Evolutionary conservation across 2,888 invertebrate species (phyloP), one percentile per base, ranked within the genome.

Genomic region (Drosophila tripunctata): DNA sequence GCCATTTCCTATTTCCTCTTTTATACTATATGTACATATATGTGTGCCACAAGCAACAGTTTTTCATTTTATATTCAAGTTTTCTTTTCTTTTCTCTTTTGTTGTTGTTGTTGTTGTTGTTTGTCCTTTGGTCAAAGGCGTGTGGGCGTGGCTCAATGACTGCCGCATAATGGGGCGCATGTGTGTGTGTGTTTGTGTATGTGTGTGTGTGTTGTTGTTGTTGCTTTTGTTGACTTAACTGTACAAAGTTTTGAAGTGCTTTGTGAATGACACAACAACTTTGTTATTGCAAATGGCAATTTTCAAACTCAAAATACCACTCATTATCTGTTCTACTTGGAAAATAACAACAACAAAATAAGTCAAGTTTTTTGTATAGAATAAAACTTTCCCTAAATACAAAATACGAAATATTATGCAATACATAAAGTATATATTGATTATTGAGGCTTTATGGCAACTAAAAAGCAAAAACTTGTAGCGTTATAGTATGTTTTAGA

Each of bases 121-220:
- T 56, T 72, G 72, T 72, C 55, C 72, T 48, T 68, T 74, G 72
- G 69, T 74, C 72, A 74, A 58, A 64, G 68, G 56, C 50, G 36
- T 51, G 43, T 55, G 56, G 66, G 72, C 52, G 66, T 71, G 61
- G 47, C 40, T 27, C 27, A 19, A 12, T 21, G 12, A 8, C 19
- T 21, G 38, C 7, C 38, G 12, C 54, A 52, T 36, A 60, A 40
- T 57, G 40, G 27, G 47, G n/a, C 40, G 10, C 56, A 41, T 48
- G 40, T 52, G 52, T 52, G 38, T 8, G 19, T 4, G 8, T 14
- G 14, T 15, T 22, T 8, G 24, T 2, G 10, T 27, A 8, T 24
- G 27, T 14, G n/a, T 10, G 35, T 0, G 19, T 2, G 21, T 30
- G 15, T 14, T 36, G 27, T 30, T 35, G 17, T 30, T 45, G 52